Percentiles rank a stretch among this genome's conserved stretches.
Conservation (phyloP, 2,797 vertebrate genomes). For the Gymnoscopelus braueri region DNA sequence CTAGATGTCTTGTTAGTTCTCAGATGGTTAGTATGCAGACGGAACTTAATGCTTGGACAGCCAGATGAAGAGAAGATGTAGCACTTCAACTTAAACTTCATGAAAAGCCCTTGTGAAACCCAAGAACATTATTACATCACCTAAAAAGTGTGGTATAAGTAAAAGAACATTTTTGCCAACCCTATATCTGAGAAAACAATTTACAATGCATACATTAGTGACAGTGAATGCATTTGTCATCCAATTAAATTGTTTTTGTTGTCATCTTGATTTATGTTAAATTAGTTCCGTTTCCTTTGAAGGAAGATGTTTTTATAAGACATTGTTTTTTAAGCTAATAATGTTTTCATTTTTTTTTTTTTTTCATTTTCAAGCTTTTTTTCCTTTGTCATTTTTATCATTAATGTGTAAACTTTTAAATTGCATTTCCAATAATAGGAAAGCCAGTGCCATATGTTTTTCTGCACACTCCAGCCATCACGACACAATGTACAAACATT, state of each 20-base stretch:
- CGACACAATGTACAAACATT: neutral
- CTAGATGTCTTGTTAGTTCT: constrained; percentile 44
- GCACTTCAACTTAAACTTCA: neutral
- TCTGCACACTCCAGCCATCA: neutral
- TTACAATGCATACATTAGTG: neutral
- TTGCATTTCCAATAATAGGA: too few species aligned
- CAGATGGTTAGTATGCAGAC: constrained; percentile 44
- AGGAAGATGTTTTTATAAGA: too few species aligned
- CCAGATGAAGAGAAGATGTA: constrained; percentile 14
- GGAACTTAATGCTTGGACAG: constrained; percentile 2
- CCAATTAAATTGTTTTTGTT: neutral
- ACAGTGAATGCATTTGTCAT: neutral
- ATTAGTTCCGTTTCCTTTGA: too few species aligned
- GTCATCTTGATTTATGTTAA: too few species aligned
- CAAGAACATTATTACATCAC: constrained; percentile 8
- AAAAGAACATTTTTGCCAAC: neutral
- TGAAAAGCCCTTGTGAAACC: constrained; percentile 38
- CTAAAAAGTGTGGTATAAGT: neutral
- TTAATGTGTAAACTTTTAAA: too few species aligned
- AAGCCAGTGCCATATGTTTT: too few species aligned
- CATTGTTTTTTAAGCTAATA: too few species aligned
- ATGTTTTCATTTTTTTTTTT: too few species aligned
- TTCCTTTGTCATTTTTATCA: too few species aligned
- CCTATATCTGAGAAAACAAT: neutral
- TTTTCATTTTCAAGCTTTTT: too few species aligned